These are phyloP conservation scores for Petrophora chlorosata DNA, from an alignment of 2,888 invertebrate species.

Conservation along the genomic window DNA sequence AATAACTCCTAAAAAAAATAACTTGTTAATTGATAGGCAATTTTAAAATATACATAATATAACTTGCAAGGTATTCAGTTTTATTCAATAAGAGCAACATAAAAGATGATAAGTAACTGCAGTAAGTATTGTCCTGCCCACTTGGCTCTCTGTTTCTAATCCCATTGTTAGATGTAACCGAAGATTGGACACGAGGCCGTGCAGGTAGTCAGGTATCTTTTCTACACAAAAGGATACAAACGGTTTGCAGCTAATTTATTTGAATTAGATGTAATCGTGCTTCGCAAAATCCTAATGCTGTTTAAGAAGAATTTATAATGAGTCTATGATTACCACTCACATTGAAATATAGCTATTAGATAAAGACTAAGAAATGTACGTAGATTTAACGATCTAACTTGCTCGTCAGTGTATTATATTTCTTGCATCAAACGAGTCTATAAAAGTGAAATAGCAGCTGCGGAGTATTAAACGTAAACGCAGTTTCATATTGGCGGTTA, in stretches of 20 bases:
- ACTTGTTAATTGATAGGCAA: too few relatives aligned
- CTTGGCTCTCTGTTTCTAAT: conserved; percentile 46
- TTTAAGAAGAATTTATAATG: not conserved
- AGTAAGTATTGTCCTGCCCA: conserved; percentile 34
- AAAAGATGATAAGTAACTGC: conserved; percentile 37
- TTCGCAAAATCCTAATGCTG: not conserved
- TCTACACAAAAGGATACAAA: conserved; percentile 34
- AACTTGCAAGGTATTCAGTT: too few relatives aligned
- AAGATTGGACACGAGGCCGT: conserved; percentile 54
- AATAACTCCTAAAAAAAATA: too few relatives aligned
- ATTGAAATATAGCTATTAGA: not conserved
- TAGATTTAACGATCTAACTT: not conserved
- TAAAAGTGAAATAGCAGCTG: conserved; percentile 18
- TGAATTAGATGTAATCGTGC: not conserved
- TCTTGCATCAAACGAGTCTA: not conserved
- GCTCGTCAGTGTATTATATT: not conserved
- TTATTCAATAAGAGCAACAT: conserved; percentile 18
- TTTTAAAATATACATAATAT: not conserved
- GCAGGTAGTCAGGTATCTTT: conserved; percentile 50
- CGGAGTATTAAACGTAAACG: conserved; percentile 23
- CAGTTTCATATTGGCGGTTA: conserved; percentile 33
- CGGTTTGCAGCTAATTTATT: conserved; percentile 4
- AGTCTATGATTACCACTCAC: too few relatives aligned
- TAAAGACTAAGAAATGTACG: not conserved
- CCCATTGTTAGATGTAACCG: conserved; percentile 62